Conservation (phyloP, 2,113 vertebrate genomes). For the Pseudorectes ferrugineus region DNA sequence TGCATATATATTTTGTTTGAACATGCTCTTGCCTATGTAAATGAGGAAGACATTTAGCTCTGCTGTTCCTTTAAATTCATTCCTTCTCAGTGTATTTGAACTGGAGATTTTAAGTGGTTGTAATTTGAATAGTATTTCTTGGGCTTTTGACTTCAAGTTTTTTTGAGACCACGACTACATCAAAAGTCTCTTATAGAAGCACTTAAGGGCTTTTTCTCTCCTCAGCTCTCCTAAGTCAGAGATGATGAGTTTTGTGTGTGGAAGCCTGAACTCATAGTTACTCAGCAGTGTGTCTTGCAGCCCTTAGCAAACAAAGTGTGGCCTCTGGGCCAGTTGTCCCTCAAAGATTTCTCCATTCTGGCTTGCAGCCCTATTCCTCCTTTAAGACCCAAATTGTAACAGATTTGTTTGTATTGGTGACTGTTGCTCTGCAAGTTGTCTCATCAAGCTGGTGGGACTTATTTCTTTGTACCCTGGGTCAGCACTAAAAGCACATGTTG, state of each 20-base stretch:
- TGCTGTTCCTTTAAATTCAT: conserved; percentile 71
- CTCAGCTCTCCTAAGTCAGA: conserved; percentile 21
- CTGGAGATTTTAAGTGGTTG: conserved; percentile 62
- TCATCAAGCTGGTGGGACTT: not conserved
- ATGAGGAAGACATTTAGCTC: conserved; percentile 72
- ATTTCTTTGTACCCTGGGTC: not conserved
- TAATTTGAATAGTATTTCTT: conserved; percentile 54
- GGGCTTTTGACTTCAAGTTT: conserved; percentile 24
- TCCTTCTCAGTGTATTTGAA: conserved; percentile 63
- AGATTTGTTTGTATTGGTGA: not conserved
- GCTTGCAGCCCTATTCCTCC: not conserved
- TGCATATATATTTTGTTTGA: conserved; percentile 87
- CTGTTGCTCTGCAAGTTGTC: not conserved
- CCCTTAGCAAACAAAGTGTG: not conserved
- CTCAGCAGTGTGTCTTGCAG: not conserved
- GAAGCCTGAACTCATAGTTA: conserved; percentile 1
- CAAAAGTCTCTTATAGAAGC: not conserved
- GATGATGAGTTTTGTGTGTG: not conserved
- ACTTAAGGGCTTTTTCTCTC: conserved; percentile 24
- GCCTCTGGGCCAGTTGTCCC: not conserved
- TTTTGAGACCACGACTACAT: not conserved
- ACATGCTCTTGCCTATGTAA: conserved; percentile 79
- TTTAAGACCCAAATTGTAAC: not conserved
- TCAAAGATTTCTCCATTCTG: not conserved
- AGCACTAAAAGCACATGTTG: not conserved